Evolutionary conservation across 2,113 vertebrate genomes (phyloP), one percentile per base, ranked within the genome.

Genomic region (Syngnathoides biaculeatus): DNA sequence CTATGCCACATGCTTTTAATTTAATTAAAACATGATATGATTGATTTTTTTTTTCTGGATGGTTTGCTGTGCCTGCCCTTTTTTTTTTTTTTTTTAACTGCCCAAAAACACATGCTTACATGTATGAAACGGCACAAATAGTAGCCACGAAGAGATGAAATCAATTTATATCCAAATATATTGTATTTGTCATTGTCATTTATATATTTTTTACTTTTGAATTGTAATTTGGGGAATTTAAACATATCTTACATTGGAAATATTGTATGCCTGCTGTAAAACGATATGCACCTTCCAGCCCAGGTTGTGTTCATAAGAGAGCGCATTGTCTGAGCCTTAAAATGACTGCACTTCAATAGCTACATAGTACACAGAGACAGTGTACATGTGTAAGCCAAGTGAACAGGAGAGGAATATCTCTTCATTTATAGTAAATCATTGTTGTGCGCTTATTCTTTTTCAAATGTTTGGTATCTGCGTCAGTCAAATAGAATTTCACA

Each of bases 271-370:
- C 59, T 73, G 52, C 22, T 39, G 10, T 61, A 15, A 50, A 47
- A 59, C 45, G 55, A 57, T 62, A 39, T 0, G 3, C 66, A 69
- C 69, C 69, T 73, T 69, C 59, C 67, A 69, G 63, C 64, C 58
- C 57, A 69, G 50, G 42, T 57, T 53, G 58, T 71, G 62, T 66
- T 74, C 71, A 30, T 48, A 5, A 45, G 59, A 45, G 59, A 67
- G 67, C 43, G 47, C 57, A 73, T 50, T 48, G 58, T 77, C 80
- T 75, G 35, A 83, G 77, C 78, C 71, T 80, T 83, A 81, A 80
- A 65, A 62, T 74, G 70, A 80, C 73, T 83, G 69, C 66, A 78
- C 78, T 24, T 69, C 68, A 47, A 65, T 53, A 77, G 64, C 47
- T 69, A 38, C 30, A 50, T 30, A 35, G 42, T 35, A 47, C 63